phyloP scores from a whole-genome alignment of 1,140 invertebrate species.

The Scaptomyza graminum region DNA sequence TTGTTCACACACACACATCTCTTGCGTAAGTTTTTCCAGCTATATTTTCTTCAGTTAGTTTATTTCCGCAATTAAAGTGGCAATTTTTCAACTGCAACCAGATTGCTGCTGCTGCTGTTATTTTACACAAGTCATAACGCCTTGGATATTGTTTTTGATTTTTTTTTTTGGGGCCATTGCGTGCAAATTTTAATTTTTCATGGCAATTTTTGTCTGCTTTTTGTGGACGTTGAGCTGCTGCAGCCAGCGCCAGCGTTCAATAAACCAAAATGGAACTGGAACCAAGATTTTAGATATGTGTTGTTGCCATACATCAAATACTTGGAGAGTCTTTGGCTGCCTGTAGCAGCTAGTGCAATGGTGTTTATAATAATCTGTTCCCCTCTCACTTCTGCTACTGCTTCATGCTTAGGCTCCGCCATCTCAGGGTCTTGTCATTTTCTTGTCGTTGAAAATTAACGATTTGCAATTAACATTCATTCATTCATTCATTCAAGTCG shows the following conservation, averaged over 20 bases:
- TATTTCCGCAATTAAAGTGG: slow-evolving; percentile 72
- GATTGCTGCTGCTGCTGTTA: slow-evolving; percentile 7
- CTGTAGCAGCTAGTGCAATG: neutral
- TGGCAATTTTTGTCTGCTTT: slow-evolving; percentile 38
- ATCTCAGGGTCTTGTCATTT: slow-evolving; percentile 7
- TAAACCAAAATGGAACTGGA: slow-evolving; percentile 52
- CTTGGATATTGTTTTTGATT: neutral
- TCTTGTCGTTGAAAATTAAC: slow-evolving; percentile 42
- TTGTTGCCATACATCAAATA: slow-evolving; percentile 7
- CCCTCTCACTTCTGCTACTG: neutral
- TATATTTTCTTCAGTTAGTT: slow-evolving; percentile 12
- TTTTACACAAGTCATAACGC: slow-evolving; percentile 49
- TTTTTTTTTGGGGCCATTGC: slow-evolving; percentile 60
- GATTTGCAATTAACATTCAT: slow-evolving; percentile 63
- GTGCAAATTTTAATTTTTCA: slow-evolving; percentile 78
- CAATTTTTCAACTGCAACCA: slow-evolving; percentile 57
- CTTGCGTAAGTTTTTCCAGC: slow-evolving; percentile 62
- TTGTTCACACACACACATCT: neutral
- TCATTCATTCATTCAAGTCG: slow-evolving; percentile 3
- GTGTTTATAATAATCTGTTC: neutral
- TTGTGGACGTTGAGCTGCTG: neutral
- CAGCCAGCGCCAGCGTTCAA: slow-evolving; percentile 26
- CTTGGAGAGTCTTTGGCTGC: neutral
- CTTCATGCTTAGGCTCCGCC: neutral
- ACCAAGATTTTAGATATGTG: slow-evolving; percentile 52